Conservation (phyloP, 2,113 vertebrate genomes). For the Callopanchax toddi region DNA sequence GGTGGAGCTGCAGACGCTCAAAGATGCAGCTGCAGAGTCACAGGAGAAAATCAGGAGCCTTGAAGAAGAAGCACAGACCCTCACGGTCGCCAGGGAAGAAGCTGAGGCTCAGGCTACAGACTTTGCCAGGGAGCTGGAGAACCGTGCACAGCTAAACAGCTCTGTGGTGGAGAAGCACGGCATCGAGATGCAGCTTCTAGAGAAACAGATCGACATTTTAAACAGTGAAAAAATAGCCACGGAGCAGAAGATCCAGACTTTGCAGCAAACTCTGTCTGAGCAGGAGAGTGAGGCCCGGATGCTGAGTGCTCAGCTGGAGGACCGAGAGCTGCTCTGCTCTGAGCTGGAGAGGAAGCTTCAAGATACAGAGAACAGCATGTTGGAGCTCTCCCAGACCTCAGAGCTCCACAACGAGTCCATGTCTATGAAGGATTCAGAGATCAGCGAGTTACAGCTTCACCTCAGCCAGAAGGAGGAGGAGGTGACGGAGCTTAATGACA, state of each 20-base stretch:
- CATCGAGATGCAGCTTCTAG: slow-evolving; percentile 75
- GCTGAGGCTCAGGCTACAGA: slow-evolving; percentile 63
- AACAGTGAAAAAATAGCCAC: slow-evolving; percentile 80
- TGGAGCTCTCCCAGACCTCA: slow-evolving; percentile 78
- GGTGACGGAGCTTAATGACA: slow-evolving; percentile 84
- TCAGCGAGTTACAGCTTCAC: slow-evolving; percentile 78
- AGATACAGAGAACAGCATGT: slow-evolving; percentile 71
- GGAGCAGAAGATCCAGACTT: slow-evolving; percentile 84
- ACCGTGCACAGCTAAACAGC: slow-evolving; percentile 74
- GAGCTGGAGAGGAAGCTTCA: slow-evolving; percentile 74
- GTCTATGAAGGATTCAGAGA: slow-evolving; percentile 73
- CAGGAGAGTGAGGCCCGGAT: slow-evolving; percentile 77
- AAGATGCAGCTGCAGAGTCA: slow-evolving; percentile 74
- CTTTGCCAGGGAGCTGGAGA: slow-evolving; percentile 72
- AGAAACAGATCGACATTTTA: slow-evolving; percentile 86
- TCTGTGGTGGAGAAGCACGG: slow-evolving; percentile 73
- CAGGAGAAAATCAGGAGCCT: slow-evolving; percentile 74
- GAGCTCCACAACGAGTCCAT: slow-evolving; percentile 76
- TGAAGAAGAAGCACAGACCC: slow-evolving; percentile 51
- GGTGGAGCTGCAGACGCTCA: slow-evolving; percentile 81
- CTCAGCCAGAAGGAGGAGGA: slow-evolving; percentile 85
- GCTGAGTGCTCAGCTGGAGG: slow-evolving; percentile 81
- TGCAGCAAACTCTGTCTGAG: slow-evolving; percentile 80
- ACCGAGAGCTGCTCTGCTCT: slow-evolving; percentile 74
- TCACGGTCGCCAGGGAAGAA: slow-evolving; percentile 78